These are phyloP conservation scores for Dicerorhinus sumatrensis DNA, from an alignment of 2,113 vertebrate genomes.

Conservation along the genomic window DNA sequence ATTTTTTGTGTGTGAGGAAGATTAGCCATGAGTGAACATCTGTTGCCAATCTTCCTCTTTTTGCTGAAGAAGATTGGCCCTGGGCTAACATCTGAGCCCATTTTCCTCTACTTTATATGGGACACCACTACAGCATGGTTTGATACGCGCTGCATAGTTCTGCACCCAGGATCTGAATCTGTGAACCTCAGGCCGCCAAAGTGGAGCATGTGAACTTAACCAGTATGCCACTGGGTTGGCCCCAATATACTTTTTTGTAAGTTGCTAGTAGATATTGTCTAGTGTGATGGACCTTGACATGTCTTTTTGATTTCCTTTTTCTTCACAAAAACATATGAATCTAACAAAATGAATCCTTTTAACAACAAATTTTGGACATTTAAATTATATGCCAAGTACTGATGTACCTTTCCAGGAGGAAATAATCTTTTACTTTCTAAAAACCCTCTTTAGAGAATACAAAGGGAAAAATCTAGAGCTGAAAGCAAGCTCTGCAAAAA, in stretches of 20 bases:
- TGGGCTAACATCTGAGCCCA: no score
- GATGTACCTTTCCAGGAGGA: slow-evolving; percentile 13
- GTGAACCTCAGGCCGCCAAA: no score
- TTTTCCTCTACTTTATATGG: no score
- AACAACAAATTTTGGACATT: slow-evolving; percentile 53
- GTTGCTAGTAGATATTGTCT: background rate
- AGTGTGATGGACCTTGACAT: background rate
- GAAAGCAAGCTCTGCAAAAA: slow-evolving; percentile 39
- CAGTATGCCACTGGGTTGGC: no score
- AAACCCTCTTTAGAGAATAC: slow-evolving; percentile 46
- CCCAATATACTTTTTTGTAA: background rate
- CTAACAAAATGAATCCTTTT: slow-evolving; percentile 43
- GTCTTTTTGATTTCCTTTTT: slow-evolving; percentile 49
- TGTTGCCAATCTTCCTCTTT: no score
- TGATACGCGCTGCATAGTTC: no score
- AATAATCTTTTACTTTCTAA: slow-evolving; percentile 58
- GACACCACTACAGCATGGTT: no score
- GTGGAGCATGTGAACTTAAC: no score
- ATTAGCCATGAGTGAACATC: no score
- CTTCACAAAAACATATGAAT: slow-evolving; percentile 24
- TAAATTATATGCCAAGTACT: slow-evolving; percentile 51
- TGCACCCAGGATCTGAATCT: no score
- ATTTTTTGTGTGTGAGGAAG: no score
- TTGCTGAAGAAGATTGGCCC: no score
- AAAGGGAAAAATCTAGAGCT: slow-evolving; percentile 32